Evolutionary conservation across 1,140 invertebrate genomes (phyloP).

Genomic region (Cataglyphis hispanica): DNA sequence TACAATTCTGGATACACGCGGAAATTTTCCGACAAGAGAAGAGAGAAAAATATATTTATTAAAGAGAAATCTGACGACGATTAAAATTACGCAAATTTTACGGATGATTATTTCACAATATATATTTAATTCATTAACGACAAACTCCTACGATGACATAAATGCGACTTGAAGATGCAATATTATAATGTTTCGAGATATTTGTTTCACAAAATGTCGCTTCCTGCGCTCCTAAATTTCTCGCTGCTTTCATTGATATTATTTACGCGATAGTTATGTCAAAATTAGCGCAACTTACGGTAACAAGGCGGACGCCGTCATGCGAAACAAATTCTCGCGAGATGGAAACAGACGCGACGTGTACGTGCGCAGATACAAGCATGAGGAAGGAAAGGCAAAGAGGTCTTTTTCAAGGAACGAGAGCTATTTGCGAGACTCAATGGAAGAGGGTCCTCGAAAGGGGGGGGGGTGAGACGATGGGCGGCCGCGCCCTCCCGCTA

Average conservation of each 20-base stretch:
- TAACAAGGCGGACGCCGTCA: slow-evolving; percentile 14
- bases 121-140: no score
- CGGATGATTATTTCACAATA: neutral
- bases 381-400: slow-evolving; percentile 40
- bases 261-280: neutral
- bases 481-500: slow-evolving; percentile 71
- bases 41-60: slow-evolving; percentile 40
- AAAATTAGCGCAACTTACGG: slow-evolving; percentile 26
- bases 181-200: neutral
- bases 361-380: slow-evolving; percentile 61
- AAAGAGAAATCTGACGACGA: slow-evolving; percentile 24
- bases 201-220: neutral
- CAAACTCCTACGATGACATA: neutral
- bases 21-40: slow-evolving; percentile 48
- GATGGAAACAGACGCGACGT: slow-evolving; percentile 62
- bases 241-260: neutral
- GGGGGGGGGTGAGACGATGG: slow-evolving; percentile 58
- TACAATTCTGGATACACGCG: slow-evolving; percentile 33
- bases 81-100: neutral
- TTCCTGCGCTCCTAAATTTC: neutral
- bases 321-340: slow-evolving; percentile 68
- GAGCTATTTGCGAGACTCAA: slow-evolving; percentile 82
- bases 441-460: slow-evolving; percentile 79
- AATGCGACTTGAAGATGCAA: neutral
- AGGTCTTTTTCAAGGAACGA: slow-evolving; percentile 77